Evolutionary conservation across 1,140 invertebrate genomes (phyloP).

Genomic region (Diploscapter pachys): DNA sequence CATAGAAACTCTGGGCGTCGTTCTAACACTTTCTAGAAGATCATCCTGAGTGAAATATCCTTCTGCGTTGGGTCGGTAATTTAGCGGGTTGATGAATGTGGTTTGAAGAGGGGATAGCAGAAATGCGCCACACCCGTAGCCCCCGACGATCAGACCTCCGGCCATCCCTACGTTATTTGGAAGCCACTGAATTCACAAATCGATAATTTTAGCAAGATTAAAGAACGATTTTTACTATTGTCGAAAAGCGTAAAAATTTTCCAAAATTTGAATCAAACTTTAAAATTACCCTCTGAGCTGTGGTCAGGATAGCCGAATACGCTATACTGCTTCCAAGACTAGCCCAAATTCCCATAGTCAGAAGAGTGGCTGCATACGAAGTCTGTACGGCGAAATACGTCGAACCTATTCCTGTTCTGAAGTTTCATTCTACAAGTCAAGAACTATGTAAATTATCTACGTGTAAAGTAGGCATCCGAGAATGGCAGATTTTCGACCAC

Average conservation of each 20-base stretch:
- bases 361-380: conserved; percentile 24
- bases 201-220: neutral
- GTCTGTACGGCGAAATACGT: conserved; percentile 32
- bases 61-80: conserved; percentile 34
- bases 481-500: conserved; percentile 24
- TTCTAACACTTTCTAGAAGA: conserved; percentile 32
- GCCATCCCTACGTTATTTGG: conserved; percentile 35
- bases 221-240: neutral
- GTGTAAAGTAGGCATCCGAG: conserved; percentile 33
- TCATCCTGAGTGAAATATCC: conserved; percentile 40
- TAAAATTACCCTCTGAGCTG: conserved; percentile 33
- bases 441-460: conserved; percentile 17
- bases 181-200: conserved; percentile 29
- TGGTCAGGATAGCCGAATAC: conserved; percentile 36
- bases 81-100: conserved; percentile 33
- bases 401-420: conserved; percentile 21
- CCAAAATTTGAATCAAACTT: neutral
- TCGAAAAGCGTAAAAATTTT: neutral
- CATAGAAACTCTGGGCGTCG: neutral
- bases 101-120: conserved; percentile 34
- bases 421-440: neutral
- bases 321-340: conserved; percentile 32
- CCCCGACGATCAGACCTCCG: conserved; percentile 36
- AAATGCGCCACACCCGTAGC: conserved; percentile 36
- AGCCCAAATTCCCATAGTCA: conserved; percentile 30